Base-by-base conservation (phyloP, 92 coral and sea anemone genomes). In the Parazoanthus atlanticus region DNA sequence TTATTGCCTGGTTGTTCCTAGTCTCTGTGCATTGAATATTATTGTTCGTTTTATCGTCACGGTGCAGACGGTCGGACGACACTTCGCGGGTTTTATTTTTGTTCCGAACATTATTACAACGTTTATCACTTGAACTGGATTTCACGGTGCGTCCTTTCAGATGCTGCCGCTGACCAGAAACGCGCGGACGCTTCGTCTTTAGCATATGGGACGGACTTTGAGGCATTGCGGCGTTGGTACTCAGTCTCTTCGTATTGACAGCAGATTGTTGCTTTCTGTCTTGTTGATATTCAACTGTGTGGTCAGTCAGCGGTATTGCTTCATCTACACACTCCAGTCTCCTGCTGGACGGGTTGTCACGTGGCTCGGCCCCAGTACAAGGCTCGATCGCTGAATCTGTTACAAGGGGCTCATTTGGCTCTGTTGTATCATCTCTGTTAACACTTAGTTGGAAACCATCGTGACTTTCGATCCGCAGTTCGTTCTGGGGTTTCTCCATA, bases 401-500 rank as follows among this genome's bases (percentile, higher is more conserved):
- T 47, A 47, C 36, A n/a, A 40, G 15, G 3, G 76, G 74, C 58
- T 11, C 12, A 1, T 8, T 72, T 83, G 6, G 77, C 3, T 61
- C 30, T 38, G 30, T 12, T 10, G 74, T 64, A 32, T 81, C 16
- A 61, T 41, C 40, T 46, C 3, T 78, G 30, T 28, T 47, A 28
- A 26, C 21, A 47, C 8, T 47, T 25, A 43, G 36, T 47, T 78
- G 82, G 25, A 29, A 17, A 78, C 43, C 70, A 21, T 19, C 31
- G 23, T 8, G 54, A 82, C 36, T 12, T 13, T 70, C 46, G n/a
- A 43, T 21, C 41, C 19, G 7, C 7, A 28, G 17, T 26, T 71
- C 41, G 4, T 72, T 46, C 43, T 64, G 86, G 66, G 86, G 46
- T 38, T 33, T 81, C 9, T 33, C 52, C 64, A 84, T 70, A 29